These are phyloP conservation scores for Drosophila tropicalis DNA, from an alignment of 1,140 invertebrate species.

Conservation along the genomic window DNA sequence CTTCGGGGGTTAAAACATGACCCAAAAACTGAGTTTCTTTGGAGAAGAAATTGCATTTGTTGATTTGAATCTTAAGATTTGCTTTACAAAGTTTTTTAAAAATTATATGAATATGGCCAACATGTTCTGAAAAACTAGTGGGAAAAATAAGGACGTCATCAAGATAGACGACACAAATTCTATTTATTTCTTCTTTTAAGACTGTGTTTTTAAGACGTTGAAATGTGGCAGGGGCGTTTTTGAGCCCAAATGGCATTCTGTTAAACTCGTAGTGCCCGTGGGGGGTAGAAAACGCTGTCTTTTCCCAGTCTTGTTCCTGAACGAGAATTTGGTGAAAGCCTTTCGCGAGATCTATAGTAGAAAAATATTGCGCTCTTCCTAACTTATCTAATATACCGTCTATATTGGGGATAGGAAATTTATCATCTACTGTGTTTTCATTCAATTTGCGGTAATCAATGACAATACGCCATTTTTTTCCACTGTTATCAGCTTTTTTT, in stretches of 20 bases:
- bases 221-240: conserved; percentile 66
- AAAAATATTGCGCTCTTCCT: conserved; percentile 38
- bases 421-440: conserved; percentile 43
- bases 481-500: too few relatives aligned
- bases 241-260: conserved; percentile 82
- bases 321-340: conserved; percentile 83
- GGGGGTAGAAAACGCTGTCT: conserved; percentile 46
- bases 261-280: conserved; percentile 42
- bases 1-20: too few relatives aligned
- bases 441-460: conserved; percentile 78
- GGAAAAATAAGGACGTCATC: conserved; percentile 62
- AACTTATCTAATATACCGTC: conserved; percentile 45
- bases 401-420: conserved; percentile 50
- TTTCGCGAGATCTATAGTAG: conserved; percentile 53
- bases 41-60: conserved; percentile 66
- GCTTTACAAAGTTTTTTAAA: conserved; percentile 67
- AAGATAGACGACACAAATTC: neutral
- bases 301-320: conserved; percentile 30
- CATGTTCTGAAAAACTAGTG: conserved; percentile 65
- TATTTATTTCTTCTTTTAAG: neutral
- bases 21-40: too few relatives aligned
- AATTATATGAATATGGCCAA: conserved; percentile 62
- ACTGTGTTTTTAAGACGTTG: too few relatives aligned
- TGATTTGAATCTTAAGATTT: conserved; percentile 59
- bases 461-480: conserved; percentile 70